Evolutionary conservation across 2,113 vertebrate genomes (phyloP), one percentile per base, ranked within the genome.

Genomic region (Cyprinodon tularosa): DNA sequence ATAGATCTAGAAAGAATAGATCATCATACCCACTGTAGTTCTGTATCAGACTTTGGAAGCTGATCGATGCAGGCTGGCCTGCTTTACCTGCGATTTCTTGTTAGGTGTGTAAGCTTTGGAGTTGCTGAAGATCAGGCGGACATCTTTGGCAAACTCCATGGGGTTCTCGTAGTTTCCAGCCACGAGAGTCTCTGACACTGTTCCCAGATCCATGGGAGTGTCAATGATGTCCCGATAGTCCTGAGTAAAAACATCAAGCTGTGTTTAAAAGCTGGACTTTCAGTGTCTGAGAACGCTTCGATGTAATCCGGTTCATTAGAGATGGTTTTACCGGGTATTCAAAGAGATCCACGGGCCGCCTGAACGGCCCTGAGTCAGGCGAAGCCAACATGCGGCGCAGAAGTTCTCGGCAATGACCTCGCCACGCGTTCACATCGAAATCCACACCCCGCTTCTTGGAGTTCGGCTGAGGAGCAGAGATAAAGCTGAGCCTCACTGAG

Each of bases 21-120:
- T 44, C 0, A 20, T 0, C 4, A 42, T 9, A 57, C 50, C 2
- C n/a, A 10, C 17, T 57, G 29, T 20, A 57, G 50, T n/a, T 9
- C 50, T 57, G 20, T n/a, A 14, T n/a, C n/a, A 57, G 50, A 57
- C 50, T 57, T 57, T n/a, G 9, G 50, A n/a, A 20, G 8, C 9
- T n/a, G 7, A 4, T 17, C 7, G 1, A 3, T 12, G 20, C 8
- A 29, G 11, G 2, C n/a, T 45, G n/a, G 40, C 3, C 17, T 2
- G 42, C 95, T 94, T 70, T 91, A 99, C 98, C 94, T 97, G 94
- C 68, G 97, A 99, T 78, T 99, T 99, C 91, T 99, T 99, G 93
- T 99, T 99, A 3, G 98, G 97, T 59, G 98, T 99, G 93, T 99
- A 99, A 61, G 97, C 96, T 94, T 96, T 99, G 72, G 97, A 98